A percentile compares a stretch with the other conserved stretches of the same genome.
phyloP scores from a whole-genome alignment of 2,888 invertebrate genomes.

The Clanis bilineata region DNA sequence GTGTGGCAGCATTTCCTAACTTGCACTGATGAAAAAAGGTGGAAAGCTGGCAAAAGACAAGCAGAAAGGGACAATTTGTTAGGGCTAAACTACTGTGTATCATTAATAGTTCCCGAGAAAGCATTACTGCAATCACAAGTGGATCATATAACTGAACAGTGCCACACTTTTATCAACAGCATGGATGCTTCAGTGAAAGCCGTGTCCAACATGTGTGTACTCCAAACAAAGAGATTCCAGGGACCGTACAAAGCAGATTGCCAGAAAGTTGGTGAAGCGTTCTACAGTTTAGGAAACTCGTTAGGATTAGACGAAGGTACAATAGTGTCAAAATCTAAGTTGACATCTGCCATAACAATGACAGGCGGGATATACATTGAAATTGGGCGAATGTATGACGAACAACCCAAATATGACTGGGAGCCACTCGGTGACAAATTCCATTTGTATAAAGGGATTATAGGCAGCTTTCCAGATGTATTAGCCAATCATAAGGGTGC shows the following conservation, averaged over 20 bases:
- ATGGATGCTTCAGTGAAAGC: conserved; percentile 95
- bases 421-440: conserved; percentile 95
- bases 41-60: conserved; percentile 97
- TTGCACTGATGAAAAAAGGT: conserved; percentile 97
- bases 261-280: conserved; percentile 93
- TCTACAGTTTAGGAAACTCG: conserved; percentile 91
- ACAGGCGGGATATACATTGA: conserved; percentile 95
- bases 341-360: conserved; percentile 91
- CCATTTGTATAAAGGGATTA: conserved; percentile 96
- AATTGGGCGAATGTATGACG: conserved; percentile 94
- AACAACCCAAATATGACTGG: conserved; percentile 95
- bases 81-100: conserved; percentile 95
- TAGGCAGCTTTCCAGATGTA: conserved; percentile 94
- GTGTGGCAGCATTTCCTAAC: conserved; percentile 99
- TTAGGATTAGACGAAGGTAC: conserved; percentile 90
- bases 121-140: conserved; percentile 87
- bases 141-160: conserved; percentile 92
- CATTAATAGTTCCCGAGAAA: conserved; percentile 92
- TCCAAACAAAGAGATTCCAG: conserved; percentile 94
- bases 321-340: conserved; percentile 82
- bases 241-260: conserved; percentile 94
- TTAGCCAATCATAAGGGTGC: conserved; percentile 94
- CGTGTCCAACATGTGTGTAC: conserved; percentile 89
- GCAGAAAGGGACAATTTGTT: conserved; percentile 97
- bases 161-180: conserved; percentile 89